Base-by-base conservation (phyloP, 2,888 invertebrate genomes). In the Lasius fuliginosus region DNA sequence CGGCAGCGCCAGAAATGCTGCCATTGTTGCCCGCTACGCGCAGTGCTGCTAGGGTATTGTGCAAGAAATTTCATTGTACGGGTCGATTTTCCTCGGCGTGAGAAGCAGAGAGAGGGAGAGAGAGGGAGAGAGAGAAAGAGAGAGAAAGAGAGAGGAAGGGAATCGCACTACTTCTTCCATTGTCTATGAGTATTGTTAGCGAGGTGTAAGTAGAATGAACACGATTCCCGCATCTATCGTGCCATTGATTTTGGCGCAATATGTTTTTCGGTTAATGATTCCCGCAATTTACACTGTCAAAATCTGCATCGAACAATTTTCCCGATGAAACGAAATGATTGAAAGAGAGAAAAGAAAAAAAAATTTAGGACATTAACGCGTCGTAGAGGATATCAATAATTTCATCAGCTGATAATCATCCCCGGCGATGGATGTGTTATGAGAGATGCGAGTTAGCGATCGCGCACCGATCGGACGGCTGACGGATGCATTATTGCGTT, bases 401-500 rank as follows among this genome's bases (percentile, higher is more conserved):
- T 42, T 79, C 42, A 46, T 40, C n/a, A 27, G 27, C n/a, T 77
- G 40, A 77, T 46, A 53, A 81, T 85, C 82, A 12, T 84, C 83
- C 73, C 65, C 71, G 82, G 75, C 83, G 84, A 87, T 82, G 68
- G 83, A 40, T 27, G 88, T 71, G 81, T 88, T 88, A 87, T 84
- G 87, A 87, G 75, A 62, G 74, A 82, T 36, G 85, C 79, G 73
- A 85, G 82, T 85, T 82, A 71, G 60, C 87, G 56, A 49, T 58
- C 83, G 64, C 64, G 49, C 82, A 69, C 64, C 76, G 67, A 71
- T 68, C 84, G 74, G 81, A n/a, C 18, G 64, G 62, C 67, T 49
- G 42, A 60, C 40, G 58, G 76, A 84, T 87, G 86, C 85, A 89
- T 89, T 86, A 89, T 88, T 90, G 85, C 87, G 83, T 87, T 89